Percentiles rank a stretch among this genome's conserved stretches.
phyloP scores from a whole-genome alignment of 2,888 invertebrate species.

The Eudemis profundana region DNA sequence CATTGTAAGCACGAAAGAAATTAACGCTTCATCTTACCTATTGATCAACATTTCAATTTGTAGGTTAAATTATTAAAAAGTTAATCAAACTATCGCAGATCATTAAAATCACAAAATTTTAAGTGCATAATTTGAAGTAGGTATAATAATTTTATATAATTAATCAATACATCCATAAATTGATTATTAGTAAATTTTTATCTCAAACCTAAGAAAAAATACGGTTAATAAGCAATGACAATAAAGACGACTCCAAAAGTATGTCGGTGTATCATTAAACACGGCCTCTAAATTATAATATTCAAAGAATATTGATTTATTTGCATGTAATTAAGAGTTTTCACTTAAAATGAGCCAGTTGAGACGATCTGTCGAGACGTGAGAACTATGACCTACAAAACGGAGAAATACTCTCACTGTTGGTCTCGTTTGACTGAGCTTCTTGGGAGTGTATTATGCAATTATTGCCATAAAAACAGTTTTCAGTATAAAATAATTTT shows the following conservation, averaged over 20 bases:
- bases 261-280: background rate
- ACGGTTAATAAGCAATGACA: too few relatives aligned
- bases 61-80: background rate
- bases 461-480: too few relatives aligned
- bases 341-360: slow-evolving; percentile 62
- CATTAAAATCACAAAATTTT: background rate
- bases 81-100: background rate
- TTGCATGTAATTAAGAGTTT: slow-evolving; percentile 54
- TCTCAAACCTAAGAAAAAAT: too few relatives aligned
- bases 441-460: slow-evolving; percentile 52
- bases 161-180: background rate
- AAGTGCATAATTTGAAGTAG: too few relatives aligned
- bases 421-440: slow-evolving; percentile 53
- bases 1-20: slow-evolving; percentile 71
- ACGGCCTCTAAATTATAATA: background rate
- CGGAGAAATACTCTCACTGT: slow-evolving; percentile 78
- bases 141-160: too few relatives aligned
- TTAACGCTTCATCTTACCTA: slow-evolving; percentile 53
- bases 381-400: slow-evolving; percentile 75
- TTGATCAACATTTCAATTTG: background rate
- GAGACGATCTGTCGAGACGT: slow-evolving; percentile 52
- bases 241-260: too few relatives aligned
- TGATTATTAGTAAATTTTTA: too few relatives aligned
- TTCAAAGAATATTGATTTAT: background rate
- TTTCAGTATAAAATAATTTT: too few relatives aligned